Conservation (phyloP, 2,113 vertebrate species). For the Pachypanchax playfairii region DNA sequence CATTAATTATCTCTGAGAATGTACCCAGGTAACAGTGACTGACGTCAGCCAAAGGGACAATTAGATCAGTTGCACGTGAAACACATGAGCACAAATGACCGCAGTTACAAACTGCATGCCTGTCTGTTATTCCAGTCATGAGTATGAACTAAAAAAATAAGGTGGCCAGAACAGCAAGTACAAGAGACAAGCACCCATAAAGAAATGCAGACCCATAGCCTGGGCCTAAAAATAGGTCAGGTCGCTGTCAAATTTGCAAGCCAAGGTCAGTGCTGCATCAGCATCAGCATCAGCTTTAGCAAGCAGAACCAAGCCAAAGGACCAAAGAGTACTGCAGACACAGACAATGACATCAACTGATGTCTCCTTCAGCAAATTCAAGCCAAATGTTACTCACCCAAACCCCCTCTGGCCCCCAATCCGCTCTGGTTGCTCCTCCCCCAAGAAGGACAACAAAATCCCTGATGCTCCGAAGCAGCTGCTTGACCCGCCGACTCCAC, state of each 20-base stretch:
- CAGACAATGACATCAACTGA: conserved; percentile 3
- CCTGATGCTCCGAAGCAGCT: too few species aligned
- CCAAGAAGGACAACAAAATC: too few species aligned
- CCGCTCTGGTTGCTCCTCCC: too few species aligned
- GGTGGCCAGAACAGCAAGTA: conserved; percentile 23
- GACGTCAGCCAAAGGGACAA: background rate
- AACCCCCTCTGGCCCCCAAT: too few species aligned
- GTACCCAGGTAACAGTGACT: conserved; percentile 35
- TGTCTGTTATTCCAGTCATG: conserved; percentile 49
- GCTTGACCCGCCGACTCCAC: too few species aligned
- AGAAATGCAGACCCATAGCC: conserved; percentile 26
- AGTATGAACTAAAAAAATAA: conserved; percentile 14
- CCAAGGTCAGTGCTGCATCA: conserved; percentile 51
- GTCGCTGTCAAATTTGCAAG: conserved; percentile 56
- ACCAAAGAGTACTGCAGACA: conserved; percentile 5
- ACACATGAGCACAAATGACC: conserved; percentile 22
- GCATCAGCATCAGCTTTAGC: conserved; percentile 34
- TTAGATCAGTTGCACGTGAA: conserved; percentile 43
- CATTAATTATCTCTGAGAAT: conserved; percentile 6
- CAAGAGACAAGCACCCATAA: conserved; percentile 3
- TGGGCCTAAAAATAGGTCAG: conserved; percentile 61
- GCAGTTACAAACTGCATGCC: conserved; percentile 26
- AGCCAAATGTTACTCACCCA: conserved; percentile 23
- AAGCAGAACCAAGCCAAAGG: conserved; percentile 23
- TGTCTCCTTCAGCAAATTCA: conserved; percentile 4